Evolutionary conservation across 2,888 invertebrate genomes (phyloP).

Genomic region (Linnaemya tessellans): DNA sequence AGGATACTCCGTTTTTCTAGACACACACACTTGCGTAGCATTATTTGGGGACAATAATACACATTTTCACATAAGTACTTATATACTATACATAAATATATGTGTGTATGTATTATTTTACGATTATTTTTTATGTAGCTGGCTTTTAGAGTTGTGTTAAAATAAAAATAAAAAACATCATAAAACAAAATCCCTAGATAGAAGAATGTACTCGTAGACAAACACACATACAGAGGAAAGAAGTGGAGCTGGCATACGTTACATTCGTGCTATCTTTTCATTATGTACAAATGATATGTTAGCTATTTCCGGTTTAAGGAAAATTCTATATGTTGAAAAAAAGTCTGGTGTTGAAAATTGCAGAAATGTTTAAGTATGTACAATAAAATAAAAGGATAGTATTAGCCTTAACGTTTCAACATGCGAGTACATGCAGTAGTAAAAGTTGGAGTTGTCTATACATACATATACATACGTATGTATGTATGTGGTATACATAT

Average conservation of each 20-base stretch:
- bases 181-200: constrained; percentile 36
- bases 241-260: constrained; percentile 22
- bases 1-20: background rate
- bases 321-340: constrained; percentile 16
- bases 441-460: background rate
- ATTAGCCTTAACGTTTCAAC: background rate
- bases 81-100: background rate
- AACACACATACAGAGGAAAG: background rate
- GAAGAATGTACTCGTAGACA: background rate
- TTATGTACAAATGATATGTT: constrained; percentile 74
- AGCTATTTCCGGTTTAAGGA: constrained; percentile 67
- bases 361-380: constrained; percentile 13
- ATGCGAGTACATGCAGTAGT: no score
- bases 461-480: no score
- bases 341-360: constrained; percentile 52
- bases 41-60: background rate
- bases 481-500: no score
- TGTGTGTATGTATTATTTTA: constrained; percentile 36
- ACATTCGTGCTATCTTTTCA: constrained; percentile 74
- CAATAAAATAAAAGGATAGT: constrained; percentile 1
- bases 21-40: background rate
- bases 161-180: constrained; percentile 45
- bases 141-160: constrained; percentile 48
- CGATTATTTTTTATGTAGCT: constrained; percentile 40
- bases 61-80: background rate